phyloP scores from a whole-genome alignment of 2,113 vertebrate genomes.

The Dromaius novaehollandiae region DNA sequence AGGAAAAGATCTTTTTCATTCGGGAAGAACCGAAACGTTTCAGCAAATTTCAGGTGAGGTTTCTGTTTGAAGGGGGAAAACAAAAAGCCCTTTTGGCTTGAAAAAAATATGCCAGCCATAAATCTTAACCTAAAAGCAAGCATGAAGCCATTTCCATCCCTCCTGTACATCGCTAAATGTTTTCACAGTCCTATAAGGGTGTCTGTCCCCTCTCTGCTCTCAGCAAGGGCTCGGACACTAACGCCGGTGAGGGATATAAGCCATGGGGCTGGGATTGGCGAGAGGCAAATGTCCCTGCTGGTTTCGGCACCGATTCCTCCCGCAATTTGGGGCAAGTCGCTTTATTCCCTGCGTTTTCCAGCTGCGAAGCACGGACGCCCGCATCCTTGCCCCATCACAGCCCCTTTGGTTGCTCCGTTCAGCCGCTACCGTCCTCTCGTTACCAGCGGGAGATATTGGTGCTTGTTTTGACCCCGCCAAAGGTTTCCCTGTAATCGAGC shows the following conservation, averaged over 20 bases:
- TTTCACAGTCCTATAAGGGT: background rate
- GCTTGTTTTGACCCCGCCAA: slow-evolving; percentile 17
- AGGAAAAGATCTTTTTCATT: background rate
- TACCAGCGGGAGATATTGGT: no score
- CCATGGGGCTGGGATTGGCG: background rate
- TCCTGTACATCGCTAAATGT: background rate
- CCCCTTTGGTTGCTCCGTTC: background rate
- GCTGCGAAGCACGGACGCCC: background rate
- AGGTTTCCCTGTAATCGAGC: slow-evolving; percentile 24
- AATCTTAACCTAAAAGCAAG: background rate
- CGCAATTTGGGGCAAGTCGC: background rate
- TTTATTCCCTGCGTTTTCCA: background rate
- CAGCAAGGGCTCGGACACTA: background rate
- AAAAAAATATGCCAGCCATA: no score
- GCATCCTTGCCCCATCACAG: no score
- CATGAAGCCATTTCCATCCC: background rate
- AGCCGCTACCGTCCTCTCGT: background rate
- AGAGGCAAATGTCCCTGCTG: background rate
- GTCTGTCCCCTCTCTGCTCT: background rate
- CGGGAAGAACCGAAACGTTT: background rate
- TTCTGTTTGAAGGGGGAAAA: rapidly evolving
- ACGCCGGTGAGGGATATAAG: background rate
- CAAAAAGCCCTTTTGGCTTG: background rate
- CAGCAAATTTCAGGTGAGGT: background rate
- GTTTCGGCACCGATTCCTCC: background rate